Conservation (phyloP, 2,797 vertebrate genomes). For the Galago senegalensis region DNA sequence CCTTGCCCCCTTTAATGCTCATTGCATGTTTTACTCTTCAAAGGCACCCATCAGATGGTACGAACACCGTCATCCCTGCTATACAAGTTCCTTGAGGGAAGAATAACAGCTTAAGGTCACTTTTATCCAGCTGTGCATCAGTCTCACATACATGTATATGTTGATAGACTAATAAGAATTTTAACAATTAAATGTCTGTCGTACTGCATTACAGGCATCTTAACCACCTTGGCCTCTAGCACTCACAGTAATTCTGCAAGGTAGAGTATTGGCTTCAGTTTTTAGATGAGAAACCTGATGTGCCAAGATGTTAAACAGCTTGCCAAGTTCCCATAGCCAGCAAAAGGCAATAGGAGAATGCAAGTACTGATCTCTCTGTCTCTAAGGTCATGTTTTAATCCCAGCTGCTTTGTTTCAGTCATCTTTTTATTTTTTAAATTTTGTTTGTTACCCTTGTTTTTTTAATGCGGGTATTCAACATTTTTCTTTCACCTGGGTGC, state of each 20-base stretch:
- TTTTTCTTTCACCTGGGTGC: background rate
- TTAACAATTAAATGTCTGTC: slow-evolving; percentile 12
- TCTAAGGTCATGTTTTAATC: background rate
- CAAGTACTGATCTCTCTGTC: background rate
- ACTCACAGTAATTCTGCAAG: slow-evolving; percentile 8
- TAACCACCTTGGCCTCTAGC: background rate
- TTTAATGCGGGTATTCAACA: background rate
- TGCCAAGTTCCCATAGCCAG: background rate
- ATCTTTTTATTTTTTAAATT: background rate
- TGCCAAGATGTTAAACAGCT: slow-evolving; percentile 12
- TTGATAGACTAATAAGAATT: background rate
- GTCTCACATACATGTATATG: background rate
- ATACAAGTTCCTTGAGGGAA: background rate
- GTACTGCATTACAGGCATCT: background rate
- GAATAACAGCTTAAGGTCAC: background rate
- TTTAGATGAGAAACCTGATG: slow-evolving; percentile 5
- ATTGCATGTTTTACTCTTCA: background rate
- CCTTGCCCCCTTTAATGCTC: background rate
- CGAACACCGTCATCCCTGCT: background rate
- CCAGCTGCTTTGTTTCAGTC: background rate
- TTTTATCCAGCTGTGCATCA: background rate
- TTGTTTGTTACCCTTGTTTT: background rate
- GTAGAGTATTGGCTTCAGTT: slow-evolving; percentile 15
- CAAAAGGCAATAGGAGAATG: background rate
- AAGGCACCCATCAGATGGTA: background rate